A percentile compares a stretch with the other conserved stretches of the same genome.
Evolutionary conservation across 2,113 vertebrate species (phyloP).

Genomic region (Ascaphus truei): DNA sequence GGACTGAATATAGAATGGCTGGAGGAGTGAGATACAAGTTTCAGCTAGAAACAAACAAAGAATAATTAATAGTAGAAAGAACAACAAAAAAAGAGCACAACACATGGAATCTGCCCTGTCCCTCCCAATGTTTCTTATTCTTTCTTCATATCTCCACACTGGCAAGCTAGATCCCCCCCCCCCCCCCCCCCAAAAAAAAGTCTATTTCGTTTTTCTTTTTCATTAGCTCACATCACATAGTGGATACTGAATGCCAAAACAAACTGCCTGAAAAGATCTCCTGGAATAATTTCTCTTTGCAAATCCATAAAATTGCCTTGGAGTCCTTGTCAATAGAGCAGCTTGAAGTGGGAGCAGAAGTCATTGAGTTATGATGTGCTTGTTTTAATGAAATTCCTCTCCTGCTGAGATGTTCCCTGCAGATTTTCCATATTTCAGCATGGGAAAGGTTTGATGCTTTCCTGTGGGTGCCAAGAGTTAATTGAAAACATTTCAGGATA

Average conservation of each 20-base stretch:
- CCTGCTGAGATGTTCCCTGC: constrained; percentile 77
- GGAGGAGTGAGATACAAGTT: neutral
- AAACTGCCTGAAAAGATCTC: constrained; percentile 62
- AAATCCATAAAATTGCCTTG: constrained; percentile 68
- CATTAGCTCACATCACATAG: constrained; percentile 66
- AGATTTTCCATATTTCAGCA: constrained; percentile 85
- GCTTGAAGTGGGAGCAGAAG: constrained; percentile 68
- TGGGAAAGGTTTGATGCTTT: constrained; percentile 84
- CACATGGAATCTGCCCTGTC: neutral
- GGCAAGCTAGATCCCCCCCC: neutral
- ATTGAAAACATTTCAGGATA: constrained; percentile 86
- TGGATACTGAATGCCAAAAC: constrained; percentile 60
- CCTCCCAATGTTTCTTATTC: neutral
- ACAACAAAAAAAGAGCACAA: neutral
- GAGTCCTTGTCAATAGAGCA: constrained; percentile 70
- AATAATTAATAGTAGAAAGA: neutral
- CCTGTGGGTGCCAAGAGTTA: constrained; percentile 77
- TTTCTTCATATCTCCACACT: neutral
- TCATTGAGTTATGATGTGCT: constrained; percentile 79
- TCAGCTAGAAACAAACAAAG: neutral
- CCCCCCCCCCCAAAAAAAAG: too few species aligned
- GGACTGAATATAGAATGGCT: neutral
- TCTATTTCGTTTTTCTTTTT: constrained; percentile 53
- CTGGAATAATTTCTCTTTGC: constrained; percentile 71
- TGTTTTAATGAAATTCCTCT: constrained; percentile 81